Evolutionary conservation across 2,888 invertebrate genomes (phyloP), one percentile per base, ranked within the genome.

Genomic region (Eurois occulta): DNA sequence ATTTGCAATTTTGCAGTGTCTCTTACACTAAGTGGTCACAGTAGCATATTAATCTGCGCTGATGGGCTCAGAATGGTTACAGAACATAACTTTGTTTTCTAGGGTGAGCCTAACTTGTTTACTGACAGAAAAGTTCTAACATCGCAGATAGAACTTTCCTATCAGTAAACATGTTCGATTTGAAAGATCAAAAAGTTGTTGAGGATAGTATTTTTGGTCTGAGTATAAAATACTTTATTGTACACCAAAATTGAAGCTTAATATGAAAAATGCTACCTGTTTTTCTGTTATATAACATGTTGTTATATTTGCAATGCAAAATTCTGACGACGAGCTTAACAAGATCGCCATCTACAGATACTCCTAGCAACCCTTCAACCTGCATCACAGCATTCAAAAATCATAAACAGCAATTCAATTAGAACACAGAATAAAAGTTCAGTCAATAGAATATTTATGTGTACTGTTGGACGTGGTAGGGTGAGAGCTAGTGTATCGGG

Each of bases 1-100:
- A 64, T 81, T 72, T 81, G 58, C 64, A 52, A 1, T 18, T 81
- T 72, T 81, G 58, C 64, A 52, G 2, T 18, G 81, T 28, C 62
- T 35, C n/a, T 58, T 67, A 80, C 67, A 64, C 67, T 43, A 10
- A 8, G 43, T 74, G 65, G 35, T 8, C 28, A 72, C 38, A 46
- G 28, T 73, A 35, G 35, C 28, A 60, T 48, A 68, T 64, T 41
- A 38, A 32, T 21, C 52, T 21, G 16, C 24, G 48, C 35, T 38
- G 46, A 43, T 79, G 18, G 35, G 4, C 11, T 78, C 38, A 6
- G 58, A 35, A 46, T 64, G 8, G 16, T 75, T n/a, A 28, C 11
- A 41, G 46, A 24, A 38, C 32, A n/a, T 43, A 6, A 16, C 6
- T 35, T 60, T 43, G 58, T 43, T 70, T n/a, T 11, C 35, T n/a